Evolutionary conservation across 2,113 vertebrate genomes (phyloP), one percentile per base, ranked within the genome.

Genomic region (Eptatretus burgeri): DNA sequence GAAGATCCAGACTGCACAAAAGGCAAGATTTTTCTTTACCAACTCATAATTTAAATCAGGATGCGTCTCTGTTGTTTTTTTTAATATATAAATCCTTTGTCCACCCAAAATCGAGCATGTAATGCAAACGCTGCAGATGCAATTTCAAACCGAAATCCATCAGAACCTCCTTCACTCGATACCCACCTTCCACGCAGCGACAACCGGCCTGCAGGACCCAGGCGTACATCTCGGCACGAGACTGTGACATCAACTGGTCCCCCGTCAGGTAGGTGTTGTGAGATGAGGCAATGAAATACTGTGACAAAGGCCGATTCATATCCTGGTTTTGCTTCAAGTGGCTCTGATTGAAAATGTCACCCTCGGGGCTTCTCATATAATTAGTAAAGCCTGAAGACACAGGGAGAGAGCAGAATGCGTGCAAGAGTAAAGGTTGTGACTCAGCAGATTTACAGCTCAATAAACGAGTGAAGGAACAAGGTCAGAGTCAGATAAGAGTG

Each of bases 231-330:
- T 95, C 89, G 51, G 80, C 85, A 52, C 89, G 75, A 10, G 89
- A 95, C 76, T 98, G 91, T 53, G 91, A 98, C 80, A 86, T 85
- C 69, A 98, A 81, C 73, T 98, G 91, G 77, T 98, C 91, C 0
- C 91, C 91, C 78, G 77, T 84, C 74, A 98, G 80, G 79, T 98
- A 98, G 68, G 91, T 98, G 76, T 98, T 98, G 73, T 98, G 91
- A 63, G 91, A 98, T 1, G 91, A 94, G 68, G 89, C 81, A 67
- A 95, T 88, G 72, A 87, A 98, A 67, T 98, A 98, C 71, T 85
- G 78, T 69, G 81, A 88, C 67, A 98, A 72, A 0, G 89, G 82
- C 63, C 70, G 80, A 1, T 70, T 80, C 91, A 98, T 94, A 71
- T 95, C 86, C 74, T 95, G 87, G 71, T 73, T 81, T 68, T 94